Conservation (phyloP, 1,140 invertebrate genomes). For the Sycobia sp. region DNA sequence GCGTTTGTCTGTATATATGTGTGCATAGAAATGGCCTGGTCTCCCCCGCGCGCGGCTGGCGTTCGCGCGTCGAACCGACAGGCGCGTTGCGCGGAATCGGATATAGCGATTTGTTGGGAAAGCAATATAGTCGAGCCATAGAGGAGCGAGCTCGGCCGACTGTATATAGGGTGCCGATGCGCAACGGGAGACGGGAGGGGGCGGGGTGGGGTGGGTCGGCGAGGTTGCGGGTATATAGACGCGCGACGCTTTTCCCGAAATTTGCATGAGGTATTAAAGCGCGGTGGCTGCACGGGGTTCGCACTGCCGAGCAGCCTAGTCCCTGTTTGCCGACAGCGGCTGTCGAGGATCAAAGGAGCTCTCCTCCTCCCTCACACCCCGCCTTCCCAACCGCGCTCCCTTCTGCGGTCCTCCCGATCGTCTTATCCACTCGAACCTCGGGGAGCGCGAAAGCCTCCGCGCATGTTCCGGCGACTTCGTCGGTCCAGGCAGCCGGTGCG, state of each 20-base stretch:
- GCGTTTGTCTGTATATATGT: not conserved
- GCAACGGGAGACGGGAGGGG: conserved; percentile 31
- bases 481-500: no score
- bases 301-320: conserved; percentile 42
- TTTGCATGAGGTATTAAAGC: conserved; percentile 64
- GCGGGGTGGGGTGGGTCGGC: conserved; percentile 12
- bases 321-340: conserved; percentile 59
- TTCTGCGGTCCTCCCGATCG: not conserved
- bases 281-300: conserved; percentile 54
- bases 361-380: not conserved
- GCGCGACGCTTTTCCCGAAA: conserved; percentile 55
- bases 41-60: not conserved
- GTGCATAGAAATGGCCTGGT: not conserved
- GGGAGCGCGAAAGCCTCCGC: not conserved
- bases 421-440: no score
- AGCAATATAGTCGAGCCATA: conserved; percentile 58
- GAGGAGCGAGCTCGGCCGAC: no score
- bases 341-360: conserved; percentile 61
- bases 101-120: conserved; percentile 62
- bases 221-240: conserved; percentile 20
- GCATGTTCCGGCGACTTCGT: not conserved
- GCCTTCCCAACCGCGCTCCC: not conserved
- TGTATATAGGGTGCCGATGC: no score
- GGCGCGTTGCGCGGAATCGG: conserved; percentile 48
- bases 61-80: conserved; percentile 10